Base-by-base conservation (phyloP, 2,797 vertebrate genomes). In the Fistularia tabacaria region DNA sequence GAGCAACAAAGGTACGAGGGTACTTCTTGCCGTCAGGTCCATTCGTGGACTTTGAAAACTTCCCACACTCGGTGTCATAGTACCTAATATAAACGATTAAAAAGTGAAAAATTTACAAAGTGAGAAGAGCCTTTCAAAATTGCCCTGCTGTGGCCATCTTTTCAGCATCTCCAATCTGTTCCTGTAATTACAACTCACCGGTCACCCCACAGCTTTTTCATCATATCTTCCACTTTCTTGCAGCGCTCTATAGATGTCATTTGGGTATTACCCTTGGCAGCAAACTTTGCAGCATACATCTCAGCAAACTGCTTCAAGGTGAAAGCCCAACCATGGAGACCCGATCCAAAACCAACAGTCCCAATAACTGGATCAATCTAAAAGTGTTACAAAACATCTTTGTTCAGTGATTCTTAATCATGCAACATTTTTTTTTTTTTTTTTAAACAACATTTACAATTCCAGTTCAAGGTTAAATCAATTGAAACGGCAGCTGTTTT, bases 281-380 rank as follows among this genome's bases (percentile, higher is more conserved):
- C 90, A 10, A 97, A 97, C 84, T 97, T 98, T 45, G 92, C 89
- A 48, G 94, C 92, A 0, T 97, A 98, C 94, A 97, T 95, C 84
- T 99, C 95, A 1, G 95, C 95, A 73, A 98, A 98, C 89, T 99
- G 97, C 86, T 99, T 98, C n/a, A 99, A 86, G 9, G 95, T 97
- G 80, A 98, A 97, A 55, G 96, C 95, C 96, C 95, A 98, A 38
- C 95, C 95, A 0, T 98, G 96, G 56, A 98, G 91, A 15, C 95
- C 95, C 9, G 96, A 99, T 3, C 95, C 96, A 43, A 98, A 98
- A 60, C 95, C 95, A 9, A 98, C 93, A 0, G 96, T 98, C 8
- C 96, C 96, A 0, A 92, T 71, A 3, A 93, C 84, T 0, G 97
- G 95, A 54, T 98, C 94, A 1, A 98, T 90, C 96, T 98, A 71